Base-by-base conservation (phyloP, 2,888 invertebrate genomes). In the Timema cristinae region DNA sequence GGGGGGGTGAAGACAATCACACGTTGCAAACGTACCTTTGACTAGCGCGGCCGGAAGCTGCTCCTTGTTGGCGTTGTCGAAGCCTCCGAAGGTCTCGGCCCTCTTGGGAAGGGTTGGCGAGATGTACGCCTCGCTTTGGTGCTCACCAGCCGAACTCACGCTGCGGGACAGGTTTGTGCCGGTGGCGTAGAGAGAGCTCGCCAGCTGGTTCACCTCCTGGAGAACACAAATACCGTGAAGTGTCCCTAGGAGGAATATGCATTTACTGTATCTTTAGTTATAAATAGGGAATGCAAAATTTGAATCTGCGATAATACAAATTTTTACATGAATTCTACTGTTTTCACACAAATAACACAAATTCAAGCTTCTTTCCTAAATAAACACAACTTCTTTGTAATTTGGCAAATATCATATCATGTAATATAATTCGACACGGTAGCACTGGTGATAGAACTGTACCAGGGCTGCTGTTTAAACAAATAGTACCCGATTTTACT, bases 51-150 rank as follows among this genome's bases (percentile, higher is more conserved):
- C 74, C 72, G 71, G 77, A 80, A 82, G 77, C 80, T 82, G 75
- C 79, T 83, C 75, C 71, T 78, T 78, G 71, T 78, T 78, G 13
- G 77, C 77, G 74, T 84, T 83, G 83, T 97, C 97, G 80, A 97
- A 97, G 9, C 97, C 97, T 1, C 96, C 96, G 83, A 97, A 98
- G 6, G 97, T 97, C 84, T 97, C 97, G 0, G 97, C 97, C 50
- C 97, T 87, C 78, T 95, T 91, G 16, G 97, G 97, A 74, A 97
- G 83, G 54, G 92, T 91, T 15, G 95, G 93, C 50, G 94, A 92
- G 75, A 92, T 89, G 81, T 93, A 96, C 0, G 91, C 88, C 49
- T 90, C 89, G 78, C 94, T 95, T 78, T 95, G 94, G 70, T 94
- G 90, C 83, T 97, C 97, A 7, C 97, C 97, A 0, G 94, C 97